Evolutionary conservation across 2,113 vertebrate species (phyloP).

Genomic region (Trogon melanurus): DNA sequence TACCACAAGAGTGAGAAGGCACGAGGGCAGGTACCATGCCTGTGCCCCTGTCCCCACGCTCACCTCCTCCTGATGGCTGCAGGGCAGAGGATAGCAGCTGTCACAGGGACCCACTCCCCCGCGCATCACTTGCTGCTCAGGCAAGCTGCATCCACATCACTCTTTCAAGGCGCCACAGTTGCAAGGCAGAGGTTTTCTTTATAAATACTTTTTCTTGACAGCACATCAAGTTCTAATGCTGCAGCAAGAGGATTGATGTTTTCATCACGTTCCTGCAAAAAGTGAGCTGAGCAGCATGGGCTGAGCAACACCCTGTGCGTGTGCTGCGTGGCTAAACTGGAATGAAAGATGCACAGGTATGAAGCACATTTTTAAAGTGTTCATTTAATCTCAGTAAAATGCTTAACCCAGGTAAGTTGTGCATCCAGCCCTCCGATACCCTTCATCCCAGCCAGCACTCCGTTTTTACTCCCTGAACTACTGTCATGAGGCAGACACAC

Average conservation of each 20-base stretch:
- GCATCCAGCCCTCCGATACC: neutral
- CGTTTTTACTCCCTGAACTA: neutral
- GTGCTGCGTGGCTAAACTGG: neutral
- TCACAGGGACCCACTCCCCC: fast-evolving
- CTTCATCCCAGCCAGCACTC: neutral
- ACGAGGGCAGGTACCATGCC: neutral
- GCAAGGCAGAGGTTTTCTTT: neutral
- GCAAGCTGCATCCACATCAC: neutral
- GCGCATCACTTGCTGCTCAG: neutral
- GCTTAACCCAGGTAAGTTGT: neutral
- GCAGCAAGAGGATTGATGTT: neutral
- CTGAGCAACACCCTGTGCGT: neutral
- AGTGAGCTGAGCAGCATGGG: neutral
- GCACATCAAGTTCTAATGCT: neutral
- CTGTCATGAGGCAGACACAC: neutral
- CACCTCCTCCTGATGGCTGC: neutral
- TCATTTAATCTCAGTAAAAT: neutral
- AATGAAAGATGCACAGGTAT: neutral
- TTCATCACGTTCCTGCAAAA: neutral
- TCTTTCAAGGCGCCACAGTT: neutral
- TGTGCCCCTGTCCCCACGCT: neutral
- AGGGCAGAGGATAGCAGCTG: neutral
- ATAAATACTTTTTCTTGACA: neutral
- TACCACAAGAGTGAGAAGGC: fast-evolving
- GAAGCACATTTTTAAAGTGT: neutral